phyloP scores from a whole-genome alignment of 64 coral and sea anemone genomes.

The Anthopleura sola region DNA sequence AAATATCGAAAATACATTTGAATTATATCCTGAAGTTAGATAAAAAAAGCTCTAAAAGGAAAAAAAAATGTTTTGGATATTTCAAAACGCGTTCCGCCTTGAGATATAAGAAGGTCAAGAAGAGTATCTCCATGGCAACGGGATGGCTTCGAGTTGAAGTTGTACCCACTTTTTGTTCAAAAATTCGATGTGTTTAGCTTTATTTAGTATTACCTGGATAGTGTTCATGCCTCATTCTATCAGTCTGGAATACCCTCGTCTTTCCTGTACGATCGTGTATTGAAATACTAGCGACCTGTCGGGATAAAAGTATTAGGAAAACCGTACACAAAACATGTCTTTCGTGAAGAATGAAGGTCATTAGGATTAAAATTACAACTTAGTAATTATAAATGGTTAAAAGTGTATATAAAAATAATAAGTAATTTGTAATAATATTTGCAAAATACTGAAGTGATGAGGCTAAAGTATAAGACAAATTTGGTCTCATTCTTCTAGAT shows the following conservation, averaged over 20 bases:
- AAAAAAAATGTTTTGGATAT: background rate
- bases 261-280: constrained; percentile 64
- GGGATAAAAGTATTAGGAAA: background rate
- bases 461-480: too few relatives aligned
- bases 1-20: background rate
- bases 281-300: constrained; percentile 66
- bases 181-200: background rate
- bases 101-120: background rate
- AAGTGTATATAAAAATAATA: background rate
- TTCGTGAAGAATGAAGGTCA: background rate
- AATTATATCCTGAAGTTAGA: background rate
- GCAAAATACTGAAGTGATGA: too few relatives aligned
- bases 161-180: background rate
- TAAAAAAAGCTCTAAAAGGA: background rate
- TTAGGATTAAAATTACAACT: background rate
- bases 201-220: constrained; percentile 22
- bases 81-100: background rate
- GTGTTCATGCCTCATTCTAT: constrained; percentile 83
- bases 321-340: background rate
- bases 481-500: too few relatives aligned
- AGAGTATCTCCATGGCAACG: background rate
- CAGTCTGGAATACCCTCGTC: constrained; percentile 53
- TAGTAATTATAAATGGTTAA: background rate
- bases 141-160: background rate
- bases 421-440: too few relatives aligned